These are phyloP conservation scores for Pachyramphus minor DNA, from an alignment of 2,113 vertebrate genomes.

Conservation along the genomic window DNA sequence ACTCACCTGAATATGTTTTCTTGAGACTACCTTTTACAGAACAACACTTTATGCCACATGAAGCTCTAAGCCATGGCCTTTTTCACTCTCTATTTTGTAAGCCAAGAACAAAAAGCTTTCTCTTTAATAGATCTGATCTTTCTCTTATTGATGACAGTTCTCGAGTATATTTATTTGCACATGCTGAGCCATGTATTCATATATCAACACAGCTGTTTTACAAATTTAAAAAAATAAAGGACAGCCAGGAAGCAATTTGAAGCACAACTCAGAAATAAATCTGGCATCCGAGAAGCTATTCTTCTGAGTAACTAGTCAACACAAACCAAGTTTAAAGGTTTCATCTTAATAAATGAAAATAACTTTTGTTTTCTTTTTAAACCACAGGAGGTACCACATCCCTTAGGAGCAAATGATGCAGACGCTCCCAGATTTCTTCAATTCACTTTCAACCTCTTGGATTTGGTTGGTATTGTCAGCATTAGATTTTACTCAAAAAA, in stretches of 20 bases:
- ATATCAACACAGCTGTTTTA: neutral
- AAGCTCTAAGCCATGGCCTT: neutral
- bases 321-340: neutral
- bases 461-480: neutral
- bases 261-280: neutral
- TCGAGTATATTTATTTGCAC: neutral
- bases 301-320: neutral
- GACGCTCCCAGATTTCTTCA: neutral
- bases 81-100: neutral
- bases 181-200: neutral
- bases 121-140: neutral
- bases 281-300: neutral
- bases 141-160: neutral
- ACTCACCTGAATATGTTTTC: neutral
- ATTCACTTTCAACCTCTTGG: neutral
- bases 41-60: neutral
- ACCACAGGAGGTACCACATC: neutral
- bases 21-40: neutral
- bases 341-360: neutral
- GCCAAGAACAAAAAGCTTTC: neutral
- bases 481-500: neutral
- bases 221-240: neutral
- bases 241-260: neutral
- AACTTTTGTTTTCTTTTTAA: neutral
- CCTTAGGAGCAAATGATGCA: neutral